Conservation (phyloP, 2,888 invertebrate species). For the Acleris emargana region DNA sequence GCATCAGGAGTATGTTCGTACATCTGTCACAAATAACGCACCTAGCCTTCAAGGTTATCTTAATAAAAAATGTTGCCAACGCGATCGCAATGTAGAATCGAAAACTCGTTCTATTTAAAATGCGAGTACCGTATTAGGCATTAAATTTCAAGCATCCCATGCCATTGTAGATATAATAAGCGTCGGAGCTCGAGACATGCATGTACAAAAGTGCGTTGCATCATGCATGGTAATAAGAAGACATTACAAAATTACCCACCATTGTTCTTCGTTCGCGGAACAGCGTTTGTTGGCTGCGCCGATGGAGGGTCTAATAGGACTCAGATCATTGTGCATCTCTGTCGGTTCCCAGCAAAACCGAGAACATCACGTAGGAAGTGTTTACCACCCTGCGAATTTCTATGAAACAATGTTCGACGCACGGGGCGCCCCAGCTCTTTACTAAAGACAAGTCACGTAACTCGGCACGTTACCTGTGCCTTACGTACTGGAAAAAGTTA, state of each 20-base stretch:
- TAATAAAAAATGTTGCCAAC: constrained; percentile 26
- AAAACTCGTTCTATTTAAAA: constrained; percentile 31
- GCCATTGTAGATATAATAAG: constrained; percentile 64
- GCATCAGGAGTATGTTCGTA: constrained; percentile 28
- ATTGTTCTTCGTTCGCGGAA: constrained; percentile 81
- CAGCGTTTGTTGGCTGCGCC: constrained; percentile 61
- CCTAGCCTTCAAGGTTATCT: constrained; percentile 25
- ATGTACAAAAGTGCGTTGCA: constrained; percentile 65
- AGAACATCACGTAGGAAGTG: constrained; percentile 56
- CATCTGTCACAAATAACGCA: constrained; percentile 41
- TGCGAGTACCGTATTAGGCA: constrained; percentile 39
- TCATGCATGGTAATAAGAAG: constrained; percentile 79
- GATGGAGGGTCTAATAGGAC: constrained; percentile 67
- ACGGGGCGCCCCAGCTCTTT: constrained; percentile 20
- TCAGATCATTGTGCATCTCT: constrained; percentile 69
- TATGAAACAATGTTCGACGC: constrained; percentile 45
- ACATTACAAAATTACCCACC: constrained; percentile 80
- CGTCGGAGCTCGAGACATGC: constrained; percentile 50
- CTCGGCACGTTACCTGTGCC: constrained; percentile 25
- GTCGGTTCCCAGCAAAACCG: constrained; percentile 64
- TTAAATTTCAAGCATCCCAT: constrained; percentile 58
- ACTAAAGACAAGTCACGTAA: constrained; percentile 49
- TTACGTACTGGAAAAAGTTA: background rate
- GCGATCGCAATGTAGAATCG: constrained; percentile 24
- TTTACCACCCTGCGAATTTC: constrained; percentile 48